These are phyloP conservation scores for Peromyscus eremicus DNA, from an alignment of 2,797 vertebrate species.

Conservation along the genomic window DNA sequence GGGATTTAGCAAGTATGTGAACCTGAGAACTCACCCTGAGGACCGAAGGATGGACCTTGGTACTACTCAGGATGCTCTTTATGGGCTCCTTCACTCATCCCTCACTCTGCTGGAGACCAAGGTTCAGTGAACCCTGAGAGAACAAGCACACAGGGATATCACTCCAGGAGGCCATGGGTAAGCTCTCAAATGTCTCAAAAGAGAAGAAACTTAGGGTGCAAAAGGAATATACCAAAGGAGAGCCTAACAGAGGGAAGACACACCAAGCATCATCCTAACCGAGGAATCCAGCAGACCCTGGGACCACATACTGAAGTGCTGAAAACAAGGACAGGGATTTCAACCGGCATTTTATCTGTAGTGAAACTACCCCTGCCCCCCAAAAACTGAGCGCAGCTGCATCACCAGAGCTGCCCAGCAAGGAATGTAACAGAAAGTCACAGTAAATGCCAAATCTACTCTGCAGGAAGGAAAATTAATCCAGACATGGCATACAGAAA, in stretches of 20 bases:
- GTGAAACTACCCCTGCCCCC: neutral
- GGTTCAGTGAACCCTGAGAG: neutral
- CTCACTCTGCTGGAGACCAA: neutral
- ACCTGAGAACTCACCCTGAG: neutral
- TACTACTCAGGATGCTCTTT: neutral
- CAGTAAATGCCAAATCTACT: neutral
- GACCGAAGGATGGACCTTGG: neutral
- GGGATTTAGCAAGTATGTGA: neutral
- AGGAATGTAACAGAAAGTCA: neutral
- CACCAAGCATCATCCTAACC: neutral
- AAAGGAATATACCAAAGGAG: neutral
- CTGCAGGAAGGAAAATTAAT: neutral
- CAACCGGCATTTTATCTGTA: neutral
- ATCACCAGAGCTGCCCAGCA: neutral
- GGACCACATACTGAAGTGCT: neutral
- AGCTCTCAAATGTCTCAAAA: slow-evolving; percentile 1
- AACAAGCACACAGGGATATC: neutral
- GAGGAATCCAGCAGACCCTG: neutral
- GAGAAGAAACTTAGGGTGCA: neutral
- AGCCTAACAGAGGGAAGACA: neutral
- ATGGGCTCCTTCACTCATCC: neutral
- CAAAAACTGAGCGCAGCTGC: neutral
- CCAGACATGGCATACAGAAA: neutral
- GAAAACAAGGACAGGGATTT: neutral
- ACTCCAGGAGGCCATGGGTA: neutral